A percentile compares a stretch with the other conserved stretches of the same genome.
These are phyloP conservation scores for Cetoscarus ocellatus DNA, from an alignment of 2,797 vertebrate species.

Conservation along the genomic window DNA sequence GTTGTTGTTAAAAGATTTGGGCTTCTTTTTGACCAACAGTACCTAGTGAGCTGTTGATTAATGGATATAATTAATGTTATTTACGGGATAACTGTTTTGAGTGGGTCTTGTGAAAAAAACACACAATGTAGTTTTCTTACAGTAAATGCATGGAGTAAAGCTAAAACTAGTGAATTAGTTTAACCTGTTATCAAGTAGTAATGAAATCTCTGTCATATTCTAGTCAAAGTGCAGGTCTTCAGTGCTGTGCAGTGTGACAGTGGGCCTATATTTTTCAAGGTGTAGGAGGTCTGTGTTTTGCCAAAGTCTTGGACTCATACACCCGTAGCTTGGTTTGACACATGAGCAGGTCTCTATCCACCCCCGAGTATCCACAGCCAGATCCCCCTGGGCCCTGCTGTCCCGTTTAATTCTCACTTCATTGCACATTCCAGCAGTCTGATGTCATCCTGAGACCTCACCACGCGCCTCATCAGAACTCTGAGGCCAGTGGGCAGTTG, in stretches of 20 bases:
- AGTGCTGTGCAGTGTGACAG: constrained; percentile 16
- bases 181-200: not conserved
- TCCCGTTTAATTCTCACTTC: constrained; percentile 71
- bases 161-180: not conserved
- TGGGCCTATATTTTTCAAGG: constrained; percentile 20
- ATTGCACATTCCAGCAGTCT: constrained; percentile 82
- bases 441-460: constrained; percentile 80
- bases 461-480: constrained; percentile 46
- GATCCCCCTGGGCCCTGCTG: constrained; percentile 54
- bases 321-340: constrained; percentile 36
- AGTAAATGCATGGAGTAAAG: not conserved
- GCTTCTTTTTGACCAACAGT: no score
- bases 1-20: no score
- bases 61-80: no score
- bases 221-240: not conserved
- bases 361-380: constrained; percentile 30
- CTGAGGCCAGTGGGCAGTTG: constrained; percentile 59
- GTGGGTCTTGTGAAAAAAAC: no score
- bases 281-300: constrained; percentile 31
- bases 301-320: constrained; percentile 48
- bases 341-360: constrained; percentile 34
- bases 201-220: constrained; percentile 1
- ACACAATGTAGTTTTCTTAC: no score
- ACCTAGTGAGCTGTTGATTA: no score
- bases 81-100: no score